phyloP scores from a whole-genome alignment of 2,797 vertebrate species.

The Acipenser transmontanus region DNA sequence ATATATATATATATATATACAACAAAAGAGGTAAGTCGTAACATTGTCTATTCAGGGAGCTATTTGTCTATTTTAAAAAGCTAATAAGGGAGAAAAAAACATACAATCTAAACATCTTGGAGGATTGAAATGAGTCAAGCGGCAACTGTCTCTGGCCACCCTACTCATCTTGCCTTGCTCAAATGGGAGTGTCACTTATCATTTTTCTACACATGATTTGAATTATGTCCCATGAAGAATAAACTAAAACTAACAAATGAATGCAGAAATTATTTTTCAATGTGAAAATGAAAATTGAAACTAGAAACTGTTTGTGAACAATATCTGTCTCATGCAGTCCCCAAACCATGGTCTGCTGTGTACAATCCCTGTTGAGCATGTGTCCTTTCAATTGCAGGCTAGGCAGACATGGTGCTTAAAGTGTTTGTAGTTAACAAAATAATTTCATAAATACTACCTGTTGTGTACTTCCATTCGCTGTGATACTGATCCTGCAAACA shows the following conservation, averaged over 20 bases:
- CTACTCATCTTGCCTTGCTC: background rate
- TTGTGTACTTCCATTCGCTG: too few relatives aligned
- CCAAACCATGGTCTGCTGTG: too few relatives aligned
- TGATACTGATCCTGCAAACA: too few relatives aligned
- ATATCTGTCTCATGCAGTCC: too few relatives aligned
- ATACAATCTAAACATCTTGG: background rate
- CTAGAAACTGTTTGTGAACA: background rate
- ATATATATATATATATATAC: background rate
- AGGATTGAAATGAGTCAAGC: conserved; percentile 9
- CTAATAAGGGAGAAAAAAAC: background rate
- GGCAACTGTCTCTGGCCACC: background rate
- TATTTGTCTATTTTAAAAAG: conserved; percentile 19
- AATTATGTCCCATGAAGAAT: conserved; percentile 4
- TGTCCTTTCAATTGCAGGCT: too few relatives aligned
- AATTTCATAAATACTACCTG: too few relatives aligned
- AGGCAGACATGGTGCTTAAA: too few relatives aligned
- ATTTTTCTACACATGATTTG: conserved; percentile 7
- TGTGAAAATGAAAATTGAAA: background rate
- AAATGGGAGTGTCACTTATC: background rate
- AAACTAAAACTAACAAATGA: background rate
- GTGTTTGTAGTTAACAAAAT: too few relatives aligned
- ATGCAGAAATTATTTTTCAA: background rate
- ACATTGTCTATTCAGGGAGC: conserved; percentile 1
- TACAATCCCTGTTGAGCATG: too few relatives aligned
- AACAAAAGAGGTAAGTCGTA: conserved; percentile 17